Percentiles rank a stretch among this genome's conserved stretches.
phyloP scores from a whole-genome alignment of 2,888 invertebrate species.

The Phortica okadai region DNA sequence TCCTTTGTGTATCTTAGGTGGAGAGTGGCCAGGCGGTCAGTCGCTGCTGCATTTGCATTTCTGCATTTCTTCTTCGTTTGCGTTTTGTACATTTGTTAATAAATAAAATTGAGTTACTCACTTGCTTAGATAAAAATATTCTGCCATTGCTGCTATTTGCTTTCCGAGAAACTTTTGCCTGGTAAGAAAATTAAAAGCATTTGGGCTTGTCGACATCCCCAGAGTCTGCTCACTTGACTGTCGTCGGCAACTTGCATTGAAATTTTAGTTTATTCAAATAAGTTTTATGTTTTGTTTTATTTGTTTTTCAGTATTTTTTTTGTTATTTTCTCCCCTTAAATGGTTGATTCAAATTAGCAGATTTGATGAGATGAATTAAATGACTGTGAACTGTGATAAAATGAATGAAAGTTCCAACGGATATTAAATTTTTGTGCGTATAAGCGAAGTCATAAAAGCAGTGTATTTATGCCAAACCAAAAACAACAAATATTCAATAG shows the following conservation, averaged over 20 bases:
- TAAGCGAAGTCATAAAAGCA: too few species aligned
- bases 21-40: slow-evolving; percentile 1
- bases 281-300: too few species aligned
- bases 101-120: slow-evolving; percentile 33
- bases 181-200: neutral
- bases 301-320: too few species aligned
- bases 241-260: neutral
- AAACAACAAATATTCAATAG: too few species aligned
- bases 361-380: too few species aligned
- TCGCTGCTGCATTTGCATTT: neutral
- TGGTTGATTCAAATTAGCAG: too few species aligned
- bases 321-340: too few species aligned
- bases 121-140: slow-evolving; percentile 7
- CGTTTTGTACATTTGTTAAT: slow-evolving; percentile 27
- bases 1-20: neutral
- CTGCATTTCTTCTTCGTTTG: neutral
- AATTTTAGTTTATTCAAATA: neutral
- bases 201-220: neutral
- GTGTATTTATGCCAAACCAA: too few species aligned
- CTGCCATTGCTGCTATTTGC: slow-evolving; percentile 16
- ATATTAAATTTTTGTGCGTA: too few species aligned
- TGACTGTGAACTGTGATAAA: too few species aligned
- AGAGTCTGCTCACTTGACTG: neutral
- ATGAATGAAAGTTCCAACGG: too few species aligned
- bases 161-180: slow-evolving; percentile 13